Base-by-base conservation (phyloP, 2,113 vertebrate species). In the Mastomys coucha region DNA sequence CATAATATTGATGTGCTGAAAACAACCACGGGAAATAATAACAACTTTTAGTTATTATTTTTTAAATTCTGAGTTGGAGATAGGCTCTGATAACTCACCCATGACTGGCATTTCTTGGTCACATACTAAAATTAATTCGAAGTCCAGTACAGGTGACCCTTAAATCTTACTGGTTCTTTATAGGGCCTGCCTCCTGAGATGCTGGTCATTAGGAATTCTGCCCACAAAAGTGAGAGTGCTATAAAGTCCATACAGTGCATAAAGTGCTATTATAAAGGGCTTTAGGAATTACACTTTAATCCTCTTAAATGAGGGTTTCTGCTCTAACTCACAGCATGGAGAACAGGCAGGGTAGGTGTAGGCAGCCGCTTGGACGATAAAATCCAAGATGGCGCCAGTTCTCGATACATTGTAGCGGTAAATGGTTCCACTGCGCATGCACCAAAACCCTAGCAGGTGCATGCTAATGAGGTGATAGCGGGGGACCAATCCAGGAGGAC, bases 121-220 rank as follows among this genome's bases (percentile, higher is more conserved):
- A 78, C 26, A 60, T 2, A 58, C 11, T 39, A 69, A 93, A 89
- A n/a, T 53, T 28, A 90, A 51, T 51, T 9, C 77, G 63, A 51
- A 81, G 36, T 42, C 10, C 16, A 67, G 60, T 51, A 24, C 1
- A 1, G 36, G 63, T 60, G 36, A 36, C 12, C 39, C 33, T 93
- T 77, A 65, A n/a, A 33, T 17, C 6, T 1, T n/a, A 10, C 33
- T 2, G 7, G 31, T 12, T n/a, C 63, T 56, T 63, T 33, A 8
- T 14, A 51, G 60, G 16, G 2, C 14, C 39, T 24, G 4, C 24
- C 67, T 14, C 13, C 2, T 10, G 39, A 92, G 39, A 70, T 0
- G 73, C 49, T 26, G 11, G 3, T 16, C 22, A 4, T 1, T 2
- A 53, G 0, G 1, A 51, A 42, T 4, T 31, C n/a, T 16, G 4